Percentiles rank a stretch among this genome's conserved stretches.
These are phyloP conservation scores for Pyrrhia umbra DNA, from an alignment of 2,888 invertebrate species.

Conservation along the genomic window DNA sequence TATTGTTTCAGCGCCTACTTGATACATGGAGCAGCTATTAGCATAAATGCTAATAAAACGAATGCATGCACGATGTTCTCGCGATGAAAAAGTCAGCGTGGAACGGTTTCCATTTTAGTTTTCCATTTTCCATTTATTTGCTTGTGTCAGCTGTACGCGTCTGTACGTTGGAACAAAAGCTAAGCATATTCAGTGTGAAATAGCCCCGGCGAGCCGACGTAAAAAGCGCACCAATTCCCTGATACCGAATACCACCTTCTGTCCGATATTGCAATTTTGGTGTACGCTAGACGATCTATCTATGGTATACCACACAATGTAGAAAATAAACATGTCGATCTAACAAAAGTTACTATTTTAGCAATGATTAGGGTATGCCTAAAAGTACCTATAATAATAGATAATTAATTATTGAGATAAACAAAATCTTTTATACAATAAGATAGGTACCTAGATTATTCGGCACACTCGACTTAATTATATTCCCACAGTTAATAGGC, in stretches of 20 bases:
- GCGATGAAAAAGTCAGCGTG: slow-evolving; percentile 21
- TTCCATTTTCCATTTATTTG: slow-evolving; percentile 44
- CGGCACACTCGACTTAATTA: no score
- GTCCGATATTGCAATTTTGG: slow-evolving; percentile 68
- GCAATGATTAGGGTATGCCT: no score
- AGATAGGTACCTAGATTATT: no score
- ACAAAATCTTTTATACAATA: no score
- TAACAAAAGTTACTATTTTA: no score
- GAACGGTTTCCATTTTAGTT: slow-evolving; percentile 42
- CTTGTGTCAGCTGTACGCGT: slow-evolving; percentile 50
- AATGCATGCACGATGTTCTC: slow-evolving; percentile 10
- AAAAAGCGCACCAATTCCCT: slow-evolving; percentile 56
- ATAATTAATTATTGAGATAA: no score
- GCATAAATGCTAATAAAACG: slow-evolving; percentile 38
- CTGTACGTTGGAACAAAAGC: slow-evolving; percentile 54
- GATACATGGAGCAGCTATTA: slow-evolving; percentile 21
- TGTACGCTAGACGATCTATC: no score
- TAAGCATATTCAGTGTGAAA: slow-evolving; percentile 56
- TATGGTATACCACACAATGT: no score
- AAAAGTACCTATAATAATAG: no score
- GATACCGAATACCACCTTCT: slow-evolving; percentile 48
- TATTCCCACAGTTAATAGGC: no score
- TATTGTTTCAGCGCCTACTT: slow-evolving; percentile 33
- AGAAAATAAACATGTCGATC: no score
- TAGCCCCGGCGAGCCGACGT: slow-evolving; percentile 23